Evolutionary conservation across 2,113 vertebrate genomes (phyloP).

Genomic region (Campylomormyrus tamandua): DNA sequence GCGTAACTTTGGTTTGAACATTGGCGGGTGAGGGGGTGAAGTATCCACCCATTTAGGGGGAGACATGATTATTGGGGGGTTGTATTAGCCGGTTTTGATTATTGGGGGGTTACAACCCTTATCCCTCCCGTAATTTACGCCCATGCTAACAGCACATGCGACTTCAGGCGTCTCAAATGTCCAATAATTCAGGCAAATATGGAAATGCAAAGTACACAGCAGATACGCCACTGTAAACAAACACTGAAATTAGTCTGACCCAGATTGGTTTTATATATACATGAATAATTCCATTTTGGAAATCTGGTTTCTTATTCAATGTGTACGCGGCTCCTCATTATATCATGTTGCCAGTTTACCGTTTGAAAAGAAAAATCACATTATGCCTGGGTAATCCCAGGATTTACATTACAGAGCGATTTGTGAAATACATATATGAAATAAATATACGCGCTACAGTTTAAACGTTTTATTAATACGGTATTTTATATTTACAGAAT

Average conservation of each 20-base stretch:
- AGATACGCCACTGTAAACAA: not conserved
- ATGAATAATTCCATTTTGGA: not conserved
- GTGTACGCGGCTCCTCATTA: not conserved
- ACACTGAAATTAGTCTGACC: not conserved
- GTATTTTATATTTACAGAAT: not conserved
- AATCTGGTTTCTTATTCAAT: not conserved
- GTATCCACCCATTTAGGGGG: too few species aligned
- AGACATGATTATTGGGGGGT: too few species aligned
- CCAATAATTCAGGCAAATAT: not conserved
- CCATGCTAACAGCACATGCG: not conserved
- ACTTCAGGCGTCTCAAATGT: not conserved
- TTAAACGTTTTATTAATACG: not conserved
- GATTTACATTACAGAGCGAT: not conserved
- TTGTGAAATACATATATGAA: not conserved
- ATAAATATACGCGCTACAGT: not conserved
- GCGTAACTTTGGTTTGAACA: too few species aligned
- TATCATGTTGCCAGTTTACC: not conserved
- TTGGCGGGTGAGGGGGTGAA: too few species aligned
- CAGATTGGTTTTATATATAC: not conserved
- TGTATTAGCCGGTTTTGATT: too few species aligned
- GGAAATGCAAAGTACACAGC: not conserved
- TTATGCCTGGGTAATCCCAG: not conserved
- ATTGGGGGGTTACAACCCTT: too few species aligned
- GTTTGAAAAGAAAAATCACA: not conserved
- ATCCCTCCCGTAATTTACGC: too few species aligned